Evolutionary conservation across 2,888 invertebrate species (phyloP), one percentile per base, ranked within the genome.

Genomic region (Tetheella fluctuosa): DNA sequence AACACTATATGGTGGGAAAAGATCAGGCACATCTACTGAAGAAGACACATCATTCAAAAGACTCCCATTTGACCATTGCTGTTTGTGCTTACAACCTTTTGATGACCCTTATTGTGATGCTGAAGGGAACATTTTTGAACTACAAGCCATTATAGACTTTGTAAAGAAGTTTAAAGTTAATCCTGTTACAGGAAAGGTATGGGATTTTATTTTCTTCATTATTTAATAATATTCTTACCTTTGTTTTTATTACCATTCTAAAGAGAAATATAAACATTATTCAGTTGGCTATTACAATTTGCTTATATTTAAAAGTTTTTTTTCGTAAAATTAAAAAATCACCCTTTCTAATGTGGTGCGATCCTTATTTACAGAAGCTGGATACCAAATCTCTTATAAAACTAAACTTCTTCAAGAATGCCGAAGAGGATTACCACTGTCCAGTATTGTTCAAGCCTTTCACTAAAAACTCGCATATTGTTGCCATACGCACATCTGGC

Each of bases 391-490:
- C 95, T 0, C 86, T 99, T 58, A 94, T 96, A 28, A 97, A 98
- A 80, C 86, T 99, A 34, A 97, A 97, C 74, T 98, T 99, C 79
- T 95, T 96, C 79, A 98, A 97, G 85, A 99, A 98, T 91, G 87
- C 94, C 0, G 95, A 97, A 70, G 96, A 94, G 3, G 95, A 97
- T 72, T 97, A 96, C 80, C 98, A 99, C 80, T 99, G 99, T 74
- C 99, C 99, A 0, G 98, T 99, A 5, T 90, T 99, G 25, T 99
- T 97, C 81, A 98, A 98, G 88, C 94, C 95, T 0, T 98, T 99
- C 78, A 98, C 97, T 0, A 98, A 98, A 79, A 98, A 98, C 86
- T 97, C 98, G 0, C 97, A 99, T 79, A 98, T 99, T 84, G 98
- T 98, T 23, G 97, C 98, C 0, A 95, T 99, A 64, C 95, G 94